Conservation (phyloP, 2,888 invertebrate genomes). For the Mechanitis messenoides region DNA sequence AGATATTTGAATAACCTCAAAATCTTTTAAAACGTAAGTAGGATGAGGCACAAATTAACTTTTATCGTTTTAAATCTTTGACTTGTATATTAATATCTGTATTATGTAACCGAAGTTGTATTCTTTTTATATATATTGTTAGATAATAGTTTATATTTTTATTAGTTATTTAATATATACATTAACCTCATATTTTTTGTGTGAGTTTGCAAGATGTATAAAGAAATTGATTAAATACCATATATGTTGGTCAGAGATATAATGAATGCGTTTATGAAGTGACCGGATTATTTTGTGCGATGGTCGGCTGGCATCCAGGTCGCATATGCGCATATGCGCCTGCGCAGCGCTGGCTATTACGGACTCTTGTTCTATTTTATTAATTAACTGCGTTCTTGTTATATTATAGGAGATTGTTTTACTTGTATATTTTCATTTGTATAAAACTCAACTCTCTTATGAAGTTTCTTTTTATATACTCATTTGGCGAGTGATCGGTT, state of each 20-base stretch:
- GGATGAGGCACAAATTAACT: neutral
- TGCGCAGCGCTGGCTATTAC: constrained; percentile 45
- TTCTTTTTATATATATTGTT: no score
- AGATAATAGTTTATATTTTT: no score
- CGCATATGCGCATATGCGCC: constrained; percentile 51
- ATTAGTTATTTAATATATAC: no score
- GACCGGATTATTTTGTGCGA: constrained; percentile 61
- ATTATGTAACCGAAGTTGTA: no score
- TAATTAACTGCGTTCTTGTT: constrained; percentile 36
- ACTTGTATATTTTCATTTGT: neutral
- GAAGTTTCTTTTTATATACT: neutral
- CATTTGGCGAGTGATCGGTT: no score
- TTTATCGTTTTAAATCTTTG: neutral
- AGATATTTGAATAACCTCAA: constrained; percentile 12
- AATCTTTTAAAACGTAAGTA: constrained; percentile 11
- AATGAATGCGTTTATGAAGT: constrained; percentile 60
- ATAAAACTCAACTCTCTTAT: neutral
- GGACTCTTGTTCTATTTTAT: constrained; percentile 49
- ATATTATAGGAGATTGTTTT: neutral
- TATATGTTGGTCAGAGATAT: constrained; percentile 38
- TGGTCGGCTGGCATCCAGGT: constrained; percentile 65
- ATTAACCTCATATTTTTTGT: no score
- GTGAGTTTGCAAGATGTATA: no score
- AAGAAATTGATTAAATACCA: no score
- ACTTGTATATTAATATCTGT: neutral